phyloP scores from a whole-genome alignment of 2,113 vertebrate species.

The Ploceus nigricollis region DNA sequence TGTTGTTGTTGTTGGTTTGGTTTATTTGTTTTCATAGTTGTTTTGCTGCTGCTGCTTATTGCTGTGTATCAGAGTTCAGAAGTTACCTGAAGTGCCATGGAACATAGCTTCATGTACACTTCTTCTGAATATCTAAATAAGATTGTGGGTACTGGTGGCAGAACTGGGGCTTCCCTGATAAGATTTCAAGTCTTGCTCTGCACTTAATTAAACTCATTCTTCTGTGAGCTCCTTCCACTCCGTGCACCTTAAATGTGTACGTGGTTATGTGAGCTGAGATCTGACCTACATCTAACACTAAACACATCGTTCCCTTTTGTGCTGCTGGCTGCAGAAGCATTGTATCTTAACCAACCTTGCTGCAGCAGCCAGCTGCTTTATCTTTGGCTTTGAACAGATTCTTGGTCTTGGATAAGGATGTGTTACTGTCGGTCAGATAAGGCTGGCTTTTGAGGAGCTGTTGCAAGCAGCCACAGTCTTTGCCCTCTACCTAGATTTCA shows the following conservation, averaged over 20 bases:
- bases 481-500: neutral
- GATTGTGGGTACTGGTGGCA: neutral
- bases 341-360: constrained; percentile 27
- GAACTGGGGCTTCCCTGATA: neutral
- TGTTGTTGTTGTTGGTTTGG: neutral
- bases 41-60: neutral
- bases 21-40: neutral
- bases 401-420: neutral
- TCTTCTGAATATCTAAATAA: neutral
- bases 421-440: neutral
- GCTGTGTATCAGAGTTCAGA: neutral
- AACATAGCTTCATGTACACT: neutral
- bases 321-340: neutral
- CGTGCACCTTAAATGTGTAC: neutral
- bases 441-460: constrained; percentile 10
- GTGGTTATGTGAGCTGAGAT: constrained; percentile 37
- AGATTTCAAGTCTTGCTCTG: neutral
- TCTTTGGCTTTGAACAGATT: constrained; percentile 11
- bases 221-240: neutral
- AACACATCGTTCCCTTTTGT: constrained; percentile 5
- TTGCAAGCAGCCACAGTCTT: neutral
- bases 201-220: neutral
- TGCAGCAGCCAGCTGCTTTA: constrained; percentile 31
- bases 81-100: neutral
- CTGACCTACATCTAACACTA: constrained; percentile 48